Evolutionary conservation across 2,113 vertebrate genomes (phyloP).

Genomic region (Malaclemys terrapin): DNA sequence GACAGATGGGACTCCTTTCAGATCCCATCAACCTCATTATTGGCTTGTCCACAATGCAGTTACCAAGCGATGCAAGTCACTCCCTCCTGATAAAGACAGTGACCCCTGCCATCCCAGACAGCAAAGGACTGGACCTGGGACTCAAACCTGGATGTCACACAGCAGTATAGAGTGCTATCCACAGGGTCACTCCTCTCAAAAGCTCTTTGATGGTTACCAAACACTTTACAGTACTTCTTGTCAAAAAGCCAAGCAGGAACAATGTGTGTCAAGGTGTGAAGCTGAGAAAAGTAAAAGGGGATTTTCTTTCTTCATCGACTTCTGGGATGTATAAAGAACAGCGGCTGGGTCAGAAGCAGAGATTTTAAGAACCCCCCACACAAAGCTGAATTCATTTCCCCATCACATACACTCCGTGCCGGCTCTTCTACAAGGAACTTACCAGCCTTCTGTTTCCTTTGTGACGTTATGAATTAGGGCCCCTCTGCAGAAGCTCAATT

Average conservation of each 20-base stretch:
- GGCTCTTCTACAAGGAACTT: conserved; percentile 68
- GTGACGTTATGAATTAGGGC: conserved; percentile 94
- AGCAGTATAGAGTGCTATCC: background rate
- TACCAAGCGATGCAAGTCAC: background rate
- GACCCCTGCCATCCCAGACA: background rate
- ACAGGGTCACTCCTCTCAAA: background rate
- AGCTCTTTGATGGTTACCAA: background rate
- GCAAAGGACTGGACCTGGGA: background rate
- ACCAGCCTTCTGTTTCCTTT: conserved; percentile 91
- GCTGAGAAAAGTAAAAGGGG: background rate
- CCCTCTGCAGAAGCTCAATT: conserved; percentile 90
- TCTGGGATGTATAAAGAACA: background rate
- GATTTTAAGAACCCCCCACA: conserved; percentile 4
- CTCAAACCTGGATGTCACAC: background rate
- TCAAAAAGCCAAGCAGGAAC: background rate
- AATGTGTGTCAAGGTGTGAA: background rate
- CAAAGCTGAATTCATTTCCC: conserved; percentile 10
- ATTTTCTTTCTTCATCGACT: background rate
- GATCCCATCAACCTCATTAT: background rate
- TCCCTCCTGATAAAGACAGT: background rate
- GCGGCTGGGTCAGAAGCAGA: background rate
- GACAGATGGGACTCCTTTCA: background rate
- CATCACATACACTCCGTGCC: background rate
- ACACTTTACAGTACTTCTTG: background rate
- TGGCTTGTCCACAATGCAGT: background rate